Percentiles rank a stretch among this genome's conserved stretches.
Evolutionary conservation across 2,797 vertebrate genomes (phyloP).

Genomic region (Buphagus erythrorhynchus): DNA sequence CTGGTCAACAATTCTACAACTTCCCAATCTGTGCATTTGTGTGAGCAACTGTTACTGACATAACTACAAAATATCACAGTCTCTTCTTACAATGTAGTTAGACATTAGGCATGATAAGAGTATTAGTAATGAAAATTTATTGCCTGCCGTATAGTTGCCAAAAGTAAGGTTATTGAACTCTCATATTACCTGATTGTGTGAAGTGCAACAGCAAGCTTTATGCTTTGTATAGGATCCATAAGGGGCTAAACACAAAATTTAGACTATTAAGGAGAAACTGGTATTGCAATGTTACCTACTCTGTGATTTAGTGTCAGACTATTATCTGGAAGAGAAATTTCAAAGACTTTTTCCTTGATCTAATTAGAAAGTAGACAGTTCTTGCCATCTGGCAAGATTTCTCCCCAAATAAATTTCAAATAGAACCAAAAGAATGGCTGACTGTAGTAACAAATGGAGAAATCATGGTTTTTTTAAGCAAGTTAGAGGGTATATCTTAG

Average conservation of each 20-base stretch:
- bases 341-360: neutral
- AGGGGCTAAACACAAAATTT: neutral
- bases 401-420: neutral
- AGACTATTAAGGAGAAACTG: neutral
- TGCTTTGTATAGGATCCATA: neutral
- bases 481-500: neutral
- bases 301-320: neutral
- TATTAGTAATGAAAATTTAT: neutral
- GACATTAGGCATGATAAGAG: neutral
- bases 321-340: neutral
- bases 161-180: neutral
- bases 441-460: neutral
- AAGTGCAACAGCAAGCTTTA: neutral
- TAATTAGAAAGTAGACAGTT: neutral
- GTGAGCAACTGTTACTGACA: neutral
- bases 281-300: neutral
- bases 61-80: neutral
- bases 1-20: neutral
- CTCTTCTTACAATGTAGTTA: neutral
- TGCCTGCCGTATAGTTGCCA: neutral
- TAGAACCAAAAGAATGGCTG: neutral
- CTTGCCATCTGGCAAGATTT: neutral
- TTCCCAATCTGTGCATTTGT: neutral
- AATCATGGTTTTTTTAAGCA: neutral
- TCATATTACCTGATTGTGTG: neutral